Base-by-base conservation (phyloP, 2,888 invertebrate genomes). In the Zaprionus bogoriensis region DNA sequence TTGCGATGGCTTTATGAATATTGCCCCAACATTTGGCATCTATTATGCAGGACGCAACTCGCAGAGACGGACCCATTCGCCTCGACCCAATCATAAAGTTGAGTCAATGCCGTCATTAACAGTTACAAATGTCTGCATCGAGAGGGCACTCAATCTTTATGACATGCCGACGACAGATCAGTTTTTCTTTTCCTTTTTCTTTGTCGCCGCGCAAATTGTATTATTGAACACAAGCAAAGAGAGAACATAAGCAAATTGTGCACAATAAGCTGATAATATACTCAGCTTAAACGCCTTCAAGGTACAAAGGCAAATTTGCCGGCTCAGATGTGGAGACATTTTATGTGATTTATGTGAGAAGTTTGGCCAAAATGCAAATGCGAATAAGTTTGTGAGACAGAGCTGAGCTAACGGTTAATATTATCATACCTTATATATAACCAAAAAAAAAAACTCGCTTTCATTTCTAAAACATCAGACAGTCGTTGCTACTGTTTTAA, bases 101-200 rank as follows among this genome's bases (percentile, higher is more conserved):
- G 72, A 57, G 50, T 67, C 64, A 69, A 80, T 67, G 84, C 48
- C 64, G 58, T 73, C 84, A 83, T 80, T 83, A 80, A 61, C 80
- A 73, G 73, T 79, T 65, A 66, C 68, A 68, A 60, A 74, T 52
- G 53, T 32, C 25, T 19, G 41, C 38, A 55, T 10, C 42, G 9
- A 38, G 41, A 42, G 39, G 38, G 30, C 20, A 19, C 14, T 47
- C 41, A 54, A 27, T 46, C 41, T 44, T 19, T 5, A 44, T 25
- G 17, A 17, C 45, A 10, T 14, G n/a, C 22, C 22, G 10, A 27
- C 50, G 30, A 62, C n/a, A 44, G 53, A 23, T 30, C 23, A 27
- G 14, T 14, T 38, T 45, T 7, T n/a, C 4, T 17, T 44, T 30
- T 10, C n/a, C 19, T 6, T 6, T 20, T 27, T 10, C n/a, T 7